These are phyloP conservation scores for Catagonus wagneri DNA, from an alignment of 2,113 vertebrate species.

Conservation along the genomic window DNA sequence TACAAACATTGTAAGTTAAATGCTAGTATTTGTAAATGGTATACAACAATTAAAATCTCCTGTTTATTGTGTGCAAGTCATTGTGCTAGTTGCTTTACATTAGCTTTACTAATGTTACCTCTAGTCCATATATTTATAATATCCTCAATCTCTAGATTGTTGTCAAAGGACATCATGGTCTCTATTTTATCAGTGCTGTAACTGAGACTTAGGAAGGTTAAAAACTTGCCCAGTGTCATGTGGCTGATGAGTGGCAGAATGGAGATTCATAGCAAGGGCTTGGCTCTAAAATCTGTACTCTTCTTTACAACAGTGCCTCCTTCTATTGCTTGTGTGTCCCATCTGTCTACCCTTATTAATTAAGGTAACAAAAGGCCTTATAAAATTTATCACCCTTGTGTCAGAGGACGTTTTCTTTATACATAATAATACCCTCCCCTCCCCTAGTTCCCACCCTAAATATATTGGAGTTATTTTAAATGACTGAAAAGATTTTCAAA, in stretches of 20 bases:
- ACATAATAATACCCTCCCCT: not conserved
- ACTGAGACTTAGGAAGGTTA: not conserved
- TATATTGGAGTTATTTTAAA: not conserved
- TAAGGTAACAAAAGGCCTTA: not conserved
- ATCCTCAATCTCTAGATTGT: not conserved
- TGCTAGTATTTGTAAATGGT: not conserved
- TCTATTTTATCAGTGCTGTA: not conserved
- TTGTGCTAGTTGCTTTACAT: not conserved
- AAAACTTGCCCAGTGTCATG: not conserved
- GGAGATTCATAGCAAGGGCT: not conserved
- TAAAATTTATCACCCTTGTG: not conserved
- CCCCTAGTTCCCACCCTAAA: not conserved
- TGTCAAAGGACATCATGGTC: not conserved
- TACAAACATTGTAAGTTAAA: not conserved
- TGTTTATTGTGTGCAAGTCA: not conserved
- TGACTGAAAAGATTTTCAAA: not conserved
- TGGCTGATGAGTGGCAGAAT: not conserved
- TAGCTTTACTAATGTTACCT: not conserved
- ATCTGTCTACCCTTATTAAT: not conserved
- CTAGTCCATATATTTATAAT: not conserved
- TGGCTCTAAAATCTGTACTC: not conserved
- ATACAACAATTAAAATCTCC: not conserved
- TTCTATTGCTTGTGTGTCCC: not conserved
- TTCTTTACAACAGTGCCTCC: not conserved
- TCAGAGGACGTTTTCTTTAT: not conserved